phyloP scores from a whole-genome alignment of 2,888 invertebrate genomes.

The Neoscelio sp. region DNA sequence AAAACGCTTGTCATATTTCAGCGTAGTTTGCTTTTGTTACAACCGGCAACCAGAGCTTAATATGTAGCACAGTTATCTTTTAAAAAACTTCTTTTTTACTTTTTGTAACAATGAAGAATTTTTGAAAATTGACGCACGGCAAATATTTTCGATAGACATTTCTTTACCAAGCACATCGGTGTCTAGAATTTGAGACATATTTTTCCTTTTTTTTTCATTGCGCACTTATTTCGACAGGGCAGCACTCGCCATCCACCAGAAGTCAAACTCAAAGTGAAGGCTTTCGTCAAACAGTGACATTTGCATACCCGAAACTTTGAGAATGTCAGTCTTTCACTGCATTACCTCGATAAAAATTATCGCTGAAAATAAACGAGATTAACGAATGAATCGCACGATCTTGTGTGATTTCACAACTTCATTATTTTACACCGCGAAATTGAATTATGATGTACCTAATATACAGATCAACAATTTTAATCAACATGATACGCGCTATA shows the following conservation, averaged over 20 bases:
- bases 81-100: no score
- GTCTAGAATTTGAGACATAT: conserved; percentile 11
- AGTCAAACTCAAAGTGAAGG: conserved; percentile 32
- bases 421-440: conserved; percentile 38
- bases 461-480: conserved; percentile 34
- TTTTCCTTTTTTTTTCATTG: conserved; percentile 11
- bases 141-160: not conserved
- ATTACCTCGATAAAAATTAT: conserved; percentile 23
- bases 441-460: conserved; percentile 34
- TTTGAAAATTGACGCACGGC: not conserved
- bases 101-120: conserved; percentile 1
- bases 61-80: no score
- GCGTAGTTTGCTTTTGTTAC: not conserved
- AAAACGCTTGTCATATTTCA: not conserved
- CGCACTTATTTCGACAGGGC: conserved; percentile 15
- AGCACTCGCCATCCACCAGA: conserved; percentile 17
- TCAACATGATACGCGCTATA: conserved; percentile 8
- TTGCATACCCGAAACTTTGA: conserved; percentile 39
- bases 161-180: conserved; percentile 20
- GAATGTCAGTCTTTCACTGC: conserved; percentile 25
- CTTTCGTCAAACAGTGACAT: conserved; percentile 47
- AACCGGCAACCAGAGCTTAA: no score
- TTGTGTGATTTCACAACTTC: conserved; percentile 11
- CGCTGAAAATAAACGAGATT: conserved; percentile 21
- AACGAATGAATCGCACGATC: conserved; percentile 29